Base-by-base conservation (phyloP, 92 coral and sea anemone genomes). In the Chrysogorgia sp. region DNA sequence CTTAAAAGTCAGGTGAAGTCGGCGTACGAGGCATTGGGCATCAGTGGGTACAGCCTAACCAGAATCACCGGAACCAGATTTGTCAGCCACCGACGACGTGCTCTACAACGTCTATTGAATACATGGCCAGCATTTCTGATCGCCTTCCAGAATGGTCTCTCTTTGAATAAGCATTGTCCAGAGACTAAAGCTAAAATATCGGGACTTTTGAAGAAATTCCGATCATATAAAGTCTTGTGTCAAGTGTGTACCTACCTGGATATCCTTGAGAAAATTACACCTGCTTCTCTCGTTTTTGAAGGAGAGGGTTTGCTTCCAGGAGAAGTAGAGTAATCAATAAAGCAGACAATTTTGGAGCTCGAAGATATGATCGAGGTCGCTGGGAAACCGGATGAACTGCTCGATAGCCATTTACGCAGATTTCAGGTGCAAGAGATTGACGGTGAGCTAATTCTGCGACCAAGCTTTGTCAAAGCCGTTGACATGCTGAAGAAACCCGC, bases 151-250 rank as follows among this genome's bases (percentile, higher is more conserved):
- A 43, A 8, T 8, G 50, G 10, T 17, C 9, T 17, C 9, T 9
- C 17, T 17, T 17, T 43, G 50, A 32, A 21, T 69, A 30, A 23
- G 26, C 34, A 35, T 35, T n/a, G 33, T 10, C 28, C 24, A 30
- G 37, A 69, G 19, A 69, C 37, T 19, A 35, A 69, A 32, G 41
- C 31, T 1, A 69, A 69, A 41, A 22, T 69, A n/a, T 37, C 28
- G 40, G 76, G 76, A 24, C 76, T 69, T n/a, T 55, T 69, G 62
- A 35, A 69, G 32, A 69, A 69, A 37, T 69, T 69, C 56, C 76
- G 10, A 4, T 69, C 62, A 2, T 69, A 69, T 55, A 33, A 10
- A 21, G 15, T n/a, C 32, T 26, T 69, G 25, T 69, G 76, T n/a
- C 29, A 23, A 32, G 29, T 55, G n/a, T 69, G 62, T 37, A 37